Base-by-base conservation (phyloP, 2,797 vertebrate species). In the Anguilla marmorata region DNA sequence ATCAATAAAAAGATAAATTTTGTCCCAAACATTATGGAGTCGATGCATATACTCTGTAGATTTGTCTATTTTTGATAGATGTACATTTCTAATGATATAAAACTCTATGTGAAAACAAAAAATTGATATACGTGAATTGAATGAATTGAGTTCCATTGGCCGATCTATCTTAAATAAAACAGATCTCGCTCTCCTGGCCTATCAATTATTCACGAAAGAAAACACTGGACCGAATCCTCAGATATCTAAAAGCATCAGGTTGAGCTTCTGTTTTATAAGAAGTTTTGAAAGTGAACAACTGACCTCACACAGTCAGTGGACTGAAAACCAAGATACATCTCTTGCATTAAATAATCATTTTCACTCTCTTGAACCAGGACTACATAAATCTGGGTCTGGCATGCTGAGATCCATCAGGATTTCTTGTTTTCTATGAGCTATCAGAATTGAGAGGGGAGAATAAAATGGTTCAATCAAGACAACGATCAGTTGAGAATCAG, bases 51-150 rank as follows among this genome's bases (percentile, higher is more conserved):
- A 41, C 37, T 41, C 37, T 41, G 37, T 41, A 41, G 37, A 41
- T 41, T 41, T 41, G 37, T 21, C 14, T 41, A 19, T 48, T 5
- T 3, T 50, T 19, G 24, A 48, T 45, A 3, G 11, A 52, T 52
- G 11, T 5, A 45, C 16, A 2, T 11, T 41, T 79, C 37, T 41
- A 16, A 41, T 48, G 21, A 21, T 82, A 6, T 24, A 48, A 82
- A 50, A 82, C 86, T 90, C 80, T 83, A 88, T 87, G 84, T 87
- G n/a, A 91, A 89, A 90, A 60, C 89, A 92, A 74, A 86, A 90
- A 87, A 91, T 87, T 90, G 90, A 91, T 87, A 89, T 85, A 69
- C 90, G 88, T 90, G 79, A 91, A 92, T 92, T 92, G 76, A 94
- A 92, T 90, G 86, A 85, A 82, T 45, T 45, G 87, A 88, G 86